Evolutionary conservation across 1,140 invertebrate species (phyloP).

Genomic region (Drosophila hydei): DNA sequence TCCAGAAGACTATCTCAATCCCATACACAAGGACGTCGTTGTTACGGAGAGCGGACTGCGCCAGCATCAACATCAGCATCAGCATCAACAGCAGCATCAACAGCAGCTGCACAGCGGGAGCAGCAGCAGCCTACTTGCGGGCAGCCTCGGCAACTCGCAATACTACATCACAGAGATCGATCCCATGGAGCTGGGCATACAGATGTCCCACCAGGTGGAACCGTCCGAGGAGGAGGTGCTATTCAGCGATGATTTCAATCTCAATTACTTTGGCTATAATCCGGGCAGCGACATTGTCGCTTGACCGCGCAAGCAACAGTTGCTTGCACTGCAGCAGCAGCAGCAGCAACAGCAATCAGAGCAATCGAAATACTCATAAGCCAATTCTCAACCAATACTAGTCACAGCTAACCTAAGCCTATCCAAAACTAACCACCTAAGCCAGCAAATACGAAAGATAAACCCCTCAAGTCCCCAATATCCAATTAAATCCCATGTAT

Average conservation of each 20-base stretch:
- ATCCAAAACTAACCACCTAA: constrained; percentile 59
- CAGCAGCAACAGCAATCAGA: constrained; percentile 7
- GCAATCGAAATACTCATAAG: constrained; percentile 73
- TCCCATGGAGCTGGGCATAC: constrained; percentile 83
- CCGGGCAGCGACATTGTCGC: constrained; percentile 81
- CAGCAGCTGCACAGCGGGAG: constrained; percentile 19
- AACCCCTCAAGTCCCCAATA: not conserved
- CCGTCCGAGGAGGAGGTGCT: constrained; percentile 80
- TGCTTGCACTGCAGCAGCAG: constrained; percentile 5
- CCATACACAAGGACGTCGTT: constrained; percentile 84
- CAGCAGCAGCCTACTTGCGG: not conserved
- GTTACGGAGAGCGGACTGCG: constrained; percentile 83
- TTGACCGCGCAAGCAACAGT: constrained; percentile 66
- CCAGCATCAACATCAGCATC: constrained; percentile 42
- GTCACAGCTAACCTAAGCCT: constrained; percentile 57
- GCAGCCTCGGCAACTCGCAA: constrained; percentile 53
- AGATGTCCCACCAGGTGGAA: constrained; percentile 76
- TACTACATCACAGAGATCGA: constrained; percentile 83
- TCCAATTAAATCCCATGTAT: constrained; percentile 43
- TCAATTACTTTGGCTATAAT: constrained; percentile 83
- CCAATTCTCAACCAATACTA: constrained; percentile 75
- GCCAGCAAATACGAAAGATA: constrained; percentile 1
- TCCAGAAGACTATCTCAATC: constrained; percentile 84
- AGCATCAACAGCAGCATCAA: constrained; percentile 26
- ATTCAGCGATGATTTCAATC: constrained; percentile 83